Base-by-base conservation (phyloP, 2,888 invertebrate species). In the Bedellia somnulentella region DNA sequence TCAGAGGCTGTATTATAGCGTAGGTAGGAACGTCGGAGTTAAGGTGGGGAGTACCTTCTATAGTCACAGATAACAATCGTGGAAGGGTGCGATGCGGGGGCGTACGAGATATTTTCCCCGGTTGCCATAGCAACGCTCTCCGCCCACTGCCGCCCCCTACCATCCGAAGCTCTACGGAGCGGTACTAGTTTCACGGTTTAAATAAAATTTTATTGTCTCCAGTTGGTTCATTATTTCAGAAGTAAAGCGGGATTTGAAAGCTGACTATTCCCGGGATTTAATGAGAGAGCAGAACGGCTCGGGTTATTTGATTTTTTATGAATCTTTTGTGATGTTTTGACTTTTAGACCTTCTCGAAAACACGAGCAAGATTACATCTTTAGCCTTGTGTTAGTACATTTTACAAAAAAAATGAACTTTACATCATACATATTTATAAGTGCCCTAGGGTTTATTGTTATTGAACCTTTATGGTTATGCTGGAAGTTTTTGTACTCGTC, bases 151-250 rank as follows among this genome's bases (percentile, higher is more conserved):
- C 60, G 58, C 53, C 59, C 62, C 53, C 60, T 59, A 53, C 60
- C 62, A 52, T 45, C 46, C 57, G 70, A 61, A 21, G 27, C 67
- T 18, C 57, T 46, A 45, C 51, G 45, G 52, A 52, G 51, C 35
- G 21, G 24, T 32, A 50, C 53, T 57, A 63, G 58, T 64, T 51
- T 59, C 49, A 57, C 35, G 31, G 34, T 34, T 30, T 61, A 62
- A 70, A 71, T 68, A 66, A 57, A 57, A 59, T 68, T 63, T 60
- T 70, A 66, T 68, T 67, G 67, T 64, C 53, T 52, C 47, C 47
- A 41, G 41, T 42, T 54, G 55, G 58, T 66, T 68, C 64, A 68
- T 71, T 70, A 68, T 64, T 62, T 47, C 47, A 47, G 46, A 63
- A 60, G 51, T 60, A 52, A 52, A 51, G 46, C 49, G 51, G 46